Conservation (phyloP, 2,797 vertebrate genomes). For the Cossypha dichroa region DNA sequence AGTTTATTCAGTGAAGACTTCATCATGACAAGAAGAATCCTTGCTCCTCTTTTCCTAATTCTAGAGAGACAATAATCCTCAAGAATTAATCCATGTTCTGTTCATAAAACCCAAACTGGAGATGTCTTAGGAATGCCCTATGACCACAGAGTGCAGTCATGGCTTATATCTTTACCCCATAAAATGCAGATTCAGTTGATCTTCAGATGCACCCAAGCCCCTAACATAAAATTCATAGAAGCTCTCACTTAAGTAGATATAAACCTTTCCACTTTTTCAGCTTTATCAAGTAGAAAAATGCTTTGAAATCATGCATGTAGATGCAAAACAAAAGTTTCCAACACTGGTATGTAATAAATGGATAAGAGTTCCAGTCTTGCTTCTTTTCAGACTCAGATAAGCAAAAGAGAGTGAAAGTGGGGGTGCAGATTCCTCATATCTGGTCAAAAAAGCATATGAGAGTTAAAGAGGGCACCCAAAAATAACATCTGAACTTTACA, state of each 20-base stretch:
- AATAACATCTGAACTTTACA: neutral
- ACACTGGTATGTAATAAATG: neutral
- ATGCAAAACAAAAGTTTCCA: neutral
- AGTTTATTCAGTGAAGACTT: neutral
- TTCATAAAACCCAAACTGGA: neutral
- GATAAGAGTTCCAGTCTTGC: neutral
- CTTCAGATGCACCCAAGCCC: neutral
- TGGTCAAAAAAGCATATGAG: neutral
- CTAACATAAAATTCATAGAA: neutral
- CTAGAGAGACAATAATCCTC: neutral
- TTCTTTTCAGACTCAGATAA: neutral
- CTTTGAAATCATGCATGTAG: neutral
- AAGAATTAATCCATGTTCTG: neutral
- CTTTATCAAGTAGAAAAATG: neutral
- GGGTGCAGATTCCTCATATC: neutral
- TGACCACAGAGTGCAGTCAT: neutral
- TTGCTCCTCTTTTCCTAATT: neutral
- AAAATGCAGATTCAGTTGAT: neutral
- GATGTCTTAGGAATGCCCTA: neutral
- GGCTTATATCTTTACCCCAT: neutral
- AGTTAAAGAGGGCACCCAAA: neutral
- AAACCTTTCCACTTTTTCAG: neutral
- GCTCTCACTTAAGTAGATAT: neutral
- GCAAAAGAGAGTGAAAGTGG: neutral
- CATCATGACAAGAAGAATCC: neutral